Evolutionary conservation across 2,113 vertebrate species (phyloP), one percentile per base, ranked within the genome.

Genomic region (Lepus americanus): DNA sequence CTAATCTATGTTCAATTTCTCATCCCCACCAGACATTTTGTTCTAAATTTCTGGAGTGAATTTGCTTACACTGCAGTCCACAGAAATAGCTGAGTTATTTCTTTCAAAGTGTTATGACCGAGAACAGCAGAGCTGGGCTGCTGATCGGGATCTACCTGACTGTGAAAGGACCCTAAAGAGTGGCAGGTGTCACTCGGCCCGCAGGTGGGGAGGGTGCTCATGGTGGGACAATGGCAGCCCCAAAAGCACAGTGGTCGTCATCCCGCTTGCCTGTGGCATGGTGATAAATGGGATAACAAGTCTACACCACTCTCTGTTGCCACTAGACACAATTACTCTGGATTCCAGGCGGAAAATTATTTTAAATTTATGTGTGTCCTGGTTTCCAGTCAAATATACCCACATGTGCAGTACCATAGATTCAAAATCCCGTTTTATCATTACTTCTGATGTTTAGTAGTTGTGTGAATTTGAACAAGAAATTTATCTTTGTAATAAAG

Each of bases 401-500:
- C 16, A 84, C 49, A 88, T 70, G 76, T 77, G 39, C 33, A 89
- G 33, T 64, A 49, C 70, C 76, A 3, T 77, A 2, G 12, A 85
- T 67, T 92, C 36, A 81, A 51, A 94, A 66, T 92, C 19, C 33
- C 76, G 79, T 67, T 92, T 89, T 39, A 83, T 83, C 87, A 19
- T 89, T 80, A 94, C 59, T 63, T 89, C 39, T 89, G 63, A 78
- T 25, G 72, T 61, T n/a, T 79, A 81, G 80, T 55, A 74, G 73
- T 84, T 91, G 66, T 80, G 59, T 64, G 92, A 88, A 85, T 80
- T 76, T 92, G 73, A 81, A 44, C 53, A 89, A 70, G 53, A 77
- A 92, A 81, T 96, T 94, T 82, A 86, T 92, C 63, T 89, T 92
- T 81, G 84, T 20, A 64, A 39, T 92, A 89, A 85, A 85, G 76